Evolutionary conservation across 1,140 invertebrate species (phyloP).

Genomic region (Acromyrmex charruanus): DNA sequence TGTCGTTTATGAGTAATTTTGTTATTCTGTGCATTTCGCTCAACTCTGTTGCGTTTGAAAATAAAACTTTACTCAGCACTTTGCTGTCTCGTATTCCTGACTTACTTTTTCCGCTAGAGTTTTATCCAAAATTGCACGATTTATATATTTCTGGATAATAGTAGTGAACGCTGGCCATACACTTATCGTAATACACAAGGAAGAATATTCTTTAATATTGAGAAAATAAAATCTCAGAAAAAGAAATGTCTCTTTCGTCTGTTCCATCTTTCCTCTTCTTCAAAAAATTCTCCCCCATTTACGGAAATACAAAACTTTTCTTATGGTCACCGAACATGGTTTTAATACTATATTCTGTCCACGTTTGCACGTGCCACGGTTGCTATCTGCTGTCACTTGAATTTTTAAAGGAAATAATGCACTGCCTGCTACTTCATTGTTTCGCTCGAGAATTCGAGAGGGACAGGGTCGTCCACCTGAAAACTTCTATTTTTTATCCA

Average conservation of each 20-base stretch:
- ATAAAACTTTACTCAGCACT: not conserved
- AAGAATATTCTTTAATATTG: not conserved
- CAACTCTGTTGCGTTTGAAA: too few species aligned
- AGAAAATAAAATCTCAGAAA: not conserved
- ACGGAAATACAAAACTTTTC: slow-evolving; percentile 32
- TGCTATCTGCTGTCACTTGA: not conserved
- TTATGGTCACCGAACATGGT: not conserved
- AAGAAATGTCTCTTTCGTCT: not conserved
- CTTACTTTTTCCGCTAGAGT: slow-evolving; percentile 7
- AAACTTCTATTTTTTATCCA: slow-evolving; percentile 30
- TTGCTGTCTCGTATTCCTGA: not conserved
- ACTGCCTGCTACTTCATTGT: not conserved
- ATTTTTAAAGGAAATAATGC: slow-evolving; percentile 41
- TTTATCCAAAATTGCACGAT: not conserved
- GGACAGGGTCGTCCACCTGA: not conserved
- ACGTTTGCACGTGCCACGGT: not conserved
- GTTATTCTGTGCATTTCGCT: not conserved
- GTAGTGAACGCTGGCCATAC: not conserved
- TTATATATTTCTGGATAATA: slow-evolving; percentile 5
- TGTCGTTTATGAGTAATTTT: not conserved
- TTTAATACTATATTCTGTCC: not conserved
- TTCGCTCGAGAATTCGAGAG: slow-evolving; percentile 1
- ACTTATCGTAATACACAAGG: not conserved
- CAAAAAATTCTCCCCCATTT: not conserved
- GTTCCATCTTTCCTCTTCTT: not conserved